These are phyloP conservation scores for Megaceryle torquata DNA, from an alignment of 2,113 vertebrate genomes.

Conservation along the genomic window DNA sequence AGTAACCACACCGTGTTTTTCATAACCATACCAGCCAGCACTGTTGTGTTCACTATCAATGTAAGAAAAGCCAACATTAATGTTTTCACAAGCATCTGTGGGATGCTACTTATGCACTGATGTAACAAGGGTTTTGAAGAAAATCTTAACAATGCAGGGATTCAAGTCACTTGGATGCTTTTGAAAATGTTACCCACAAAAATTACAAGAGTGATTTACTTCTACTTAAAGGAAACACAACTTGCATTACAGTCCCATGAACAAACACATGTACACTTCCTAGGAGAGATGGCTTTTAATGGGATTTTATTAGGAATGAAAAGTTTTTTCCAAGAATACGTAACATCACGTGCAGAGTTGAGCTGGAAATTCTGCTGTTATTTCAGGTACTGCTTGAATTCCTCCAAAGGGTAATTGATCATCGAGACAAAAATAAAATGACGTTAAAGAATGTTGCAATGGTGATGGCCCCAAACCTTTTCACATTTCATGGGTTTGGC, in stretches of 20 bases:
- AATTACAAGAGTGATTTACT: neutral
- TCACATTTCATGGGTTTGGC: slow-evolving; percentile 86
- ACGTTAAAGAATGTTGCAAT: slow-evolving; percentile 92
- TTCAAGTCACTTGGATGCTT: neutral
- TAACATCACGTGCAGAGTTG: neutral
- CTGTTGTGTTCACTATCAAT: neutral
- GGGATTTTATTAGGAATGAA: neutral
- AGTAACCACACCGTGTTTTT: neutral
- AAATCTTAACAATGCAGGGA: neutral
- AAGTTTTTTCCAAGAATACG: neutral
- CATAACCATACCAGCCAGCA: neutral
- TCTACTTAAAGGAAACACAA: neutral
- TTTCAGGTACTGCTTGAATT: slow-evolving; percentile 92
- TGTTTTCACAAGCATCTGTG: neutral
- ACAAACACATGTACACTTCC: neutral
- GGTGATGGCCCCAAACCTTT: slow-evolving; percentile 98
- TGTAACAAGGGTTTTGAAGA: neutral
- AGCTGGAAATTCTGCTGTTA: slow-evolving; percentile 28
- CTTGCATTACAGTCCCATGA: neutral
- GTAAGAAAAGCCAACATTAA: neutral
- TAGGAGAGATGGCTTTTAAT: neutral
- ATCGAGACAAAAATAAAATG: slow-evolving; percentile 93
- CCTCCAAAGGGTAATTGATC: slow-evolving; percentile 90
- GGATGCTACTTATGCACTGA: neutral
- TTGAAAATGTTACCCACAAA: neutral